Evolutionary conservation across 2,797 vertebrate genomes (phyloP).

Genomic region (Rhabdomys pumilio): DNA sequence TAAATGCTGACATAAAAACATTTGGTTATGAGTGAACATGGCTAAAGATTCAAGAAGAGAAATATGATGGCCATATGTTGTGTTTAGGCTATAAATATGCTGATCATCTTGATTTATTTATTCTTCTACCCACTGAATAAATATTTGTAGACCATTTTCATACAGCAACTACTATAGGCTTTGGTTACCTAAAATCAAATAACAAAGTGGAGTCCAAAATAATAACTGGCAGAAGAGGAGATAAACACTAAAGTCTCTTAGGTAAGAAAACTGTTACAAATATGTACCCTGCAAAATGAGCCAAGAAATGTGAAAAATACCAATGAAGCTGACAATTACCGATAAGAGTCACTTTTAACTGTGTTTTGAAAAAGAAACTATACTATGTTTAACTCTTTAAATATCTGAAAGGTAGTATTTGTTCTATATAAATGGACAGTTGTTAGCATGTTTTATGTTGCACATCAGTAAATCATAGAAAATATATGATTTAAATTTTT

Average conservation of each 20-base stretch:
- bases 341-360: neutral
- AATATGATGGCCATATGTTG: neutral
- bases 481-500: neutral
- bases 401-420: neutral
- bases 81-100: neutral
- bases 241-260: neutral
- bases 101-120: neutral
- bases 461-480: neutral
- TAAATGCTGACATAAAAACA: neutral
- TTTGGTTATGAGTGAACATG: neutral
- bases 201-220: neutral
- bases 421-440: neutral
- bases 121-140: neutral
- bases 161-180: neutral
- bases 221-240: neutral
- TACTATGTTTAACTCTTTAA: neutral
- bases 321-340: neutral
- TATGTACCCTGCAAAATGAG: neutral
- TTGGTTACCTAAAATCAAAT: neutral
- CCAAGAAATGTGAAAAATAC: neutral
- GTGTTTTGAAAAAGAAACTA: neutral
- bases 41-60: neutral
- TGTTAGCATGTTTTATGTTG: neutral
- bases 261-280: neutral
- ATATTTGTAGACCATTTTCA: conserved; percentile 18